Evolutionary conservation across 1,140 invertebrate species (phyloP).

Genomic region (Panonychus citri): DNA sequence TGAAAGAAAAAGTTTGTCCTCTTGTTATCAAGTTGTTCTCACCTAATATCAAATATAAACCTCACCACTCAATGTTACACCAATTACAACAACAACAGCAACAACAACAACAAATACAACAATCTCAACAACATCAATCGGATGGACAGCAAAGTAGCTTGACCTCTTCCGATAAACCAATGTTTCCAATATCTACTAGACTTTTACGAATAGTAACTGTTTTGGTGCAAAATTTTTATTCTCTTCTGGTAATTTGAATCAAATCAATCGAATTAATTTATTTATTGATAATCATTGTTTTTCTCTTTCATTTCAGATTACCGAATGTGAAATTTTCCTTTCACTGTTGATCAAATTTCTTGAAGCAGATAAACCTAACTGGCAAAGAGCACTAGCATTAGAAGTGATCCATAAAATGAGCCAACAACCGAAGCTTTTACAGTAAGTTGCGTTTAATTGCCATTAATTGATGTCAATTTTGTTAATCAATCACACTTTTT

Average conservation of each 20-base stretch:
- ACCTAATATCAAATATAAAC: constrained; percentile 68
- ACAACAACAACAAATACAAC: constrained; percentile 9
- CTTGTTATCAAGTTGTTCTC: constrained; percentile 93
- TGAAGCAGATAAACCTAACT: constrained; percentile 80
- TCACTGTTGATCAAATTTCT: constrained; percentile 89
- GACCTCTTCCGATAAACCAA: constrained; percentile 47
- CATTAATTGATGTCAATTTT: no score
- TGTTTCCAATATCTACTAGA: constrained; percentile 88
- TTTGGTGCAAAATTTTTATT: constrained; percentile 79
- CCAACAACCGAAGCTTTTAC: constrained; percentile 59
- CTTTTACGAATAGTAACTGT: constrained; percentile 74
- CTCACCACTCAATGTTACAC: neutral
- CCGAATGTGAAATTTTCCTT: constrained; percentile 94
- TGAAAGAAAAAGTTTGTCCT: constrained; percentile 91
- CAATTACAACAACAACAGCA: neutral
- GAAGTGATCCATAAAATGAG: constrained; percentile 85
- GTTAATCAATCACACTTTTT: neutral
- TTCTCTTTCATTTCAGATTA: constrained; percentile 36
- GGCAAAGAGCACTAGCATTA: constrained; percentile 78
- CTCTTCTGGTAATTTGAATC: constrained; percentile 43
- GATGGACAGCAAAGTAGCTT: neutral
- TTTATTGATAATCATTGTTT: neutral
- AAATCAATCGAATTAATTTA: constrained; percentile 8
- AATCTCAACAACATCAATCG: neutral
- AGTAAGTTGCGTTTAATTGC: constrained; percentile 16